Conservation (phyloP, 1,140 invertebrate species). For the Saxidomus purpurata region DNA sequence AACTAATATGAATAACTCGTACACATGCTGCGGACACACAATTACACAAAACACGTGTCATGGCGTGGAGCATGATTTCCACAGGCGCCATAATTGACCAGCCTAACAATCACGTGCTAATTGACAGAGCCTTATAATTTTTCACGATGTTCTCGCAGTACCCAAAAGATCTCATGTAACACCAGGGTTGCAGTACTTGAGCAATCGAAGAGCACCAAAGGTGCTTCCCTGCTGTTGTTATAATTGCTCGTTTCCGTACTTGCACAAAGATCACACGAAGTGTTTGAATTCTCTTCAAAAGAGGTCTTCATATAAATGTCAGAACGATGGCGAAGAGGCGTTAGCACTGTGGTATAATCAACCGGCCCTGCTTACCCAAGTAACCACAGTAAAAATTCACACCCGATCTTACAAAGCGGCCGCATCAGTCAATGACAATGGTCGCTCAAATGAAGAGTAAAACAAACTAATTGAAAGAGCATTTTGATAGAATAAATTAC, state of each 20-base stretch:
- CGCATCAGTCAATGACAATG: neutral
- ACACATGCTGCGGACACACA: no score
- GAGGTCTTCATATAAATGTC: constrained; percentile 47
- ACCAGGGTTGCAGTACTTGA: neutral
- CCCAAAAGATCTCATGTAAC: neutral
- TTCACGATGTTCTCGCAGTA: no score
- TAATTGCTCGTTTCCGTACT: constrained; percentile 43
- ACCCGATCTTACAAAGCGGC: constrained; percentile 1
- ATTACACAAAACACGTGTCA: no score
- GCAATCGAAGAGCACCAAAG: neutral
- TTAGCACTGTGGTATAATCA: constrained; percentile 5
- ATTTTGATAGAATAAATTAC: constrained; percentile 54
- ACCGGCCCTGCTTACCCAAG: neutral
- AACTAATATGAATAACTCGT: no score
- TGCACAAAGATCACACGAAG: constrained; percentile 24
- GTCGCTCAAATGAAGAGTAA: constrained; percentile 1
- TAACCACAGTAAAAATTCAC: constrained; percentile 30
- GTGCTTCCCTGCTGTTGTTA: neutral
- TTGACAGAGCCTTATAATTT: no score
- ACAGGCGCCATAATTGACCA: no score
- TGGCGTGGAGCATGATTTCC: no score
- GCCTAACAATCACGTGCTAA: no score
- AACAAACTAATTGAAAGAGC: constrained; percentile 55
- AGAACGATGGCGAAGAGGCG: neutral
- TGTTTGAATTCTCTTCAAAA: neutral